Evolutionary conservation across 1,140 invertebrate species (phyloP), one percentile per base, ranked within the genome.

Genomic region (Sycobia sp.): DNA sequence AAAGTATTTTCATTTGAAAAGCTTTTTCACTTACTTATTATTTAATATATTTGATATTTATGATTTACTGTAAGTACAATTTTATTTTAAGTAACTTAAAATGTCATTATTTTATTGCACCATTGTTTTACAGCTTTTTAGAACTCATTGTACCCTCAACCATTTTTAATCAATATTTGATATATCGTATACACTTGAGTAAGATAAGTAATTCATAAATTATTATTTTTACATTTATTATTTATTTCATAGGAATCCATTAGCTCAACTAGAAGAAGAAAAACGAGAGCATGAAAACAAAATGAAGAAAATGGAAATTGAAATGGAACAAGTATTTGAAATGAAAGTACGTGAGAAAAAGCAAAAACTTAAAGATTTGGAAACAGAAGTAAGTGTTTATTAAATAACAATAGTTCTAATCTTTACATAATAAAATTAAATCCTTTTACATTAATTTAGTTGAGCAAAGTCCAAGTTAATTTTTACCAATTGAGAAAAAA

Each of bases 191-290:
- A 44, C 22, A 46, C n/a, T 46, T 23, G 11, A 32, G 29, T 32
- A 32, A 7, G 11, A 43, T 41, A n/a, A 22, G 41, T 2, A 27
- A 55, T 29, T 38, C 16, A 13, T 8, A 46, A 41, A 16, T 38
- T 38, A 25, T 36, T 66, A 23, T 23, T 29, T 29, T 20, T 14
- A 25, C 39, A 20, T 47, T 50, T 49, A 16, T 23, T 66, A 43
- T 57, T 73, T 79, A 77, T 79, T 82, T 84, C 77, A 14, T 78
- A 95, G 92, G 89, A 98, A 98, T 86, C 96, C 96, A 47, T 82
- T 99, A 66, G 93, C 94, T 64, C 96, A 98, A 81, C 94, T 99
- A 90, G 96, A 98, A 78, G 96, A 98, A 76, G 96, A 99, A 76
- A 97, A 97, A 77, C 88, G 92, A 57, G 96, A 98, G 74, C 95